Evolutionary conservation across 2,113 vertebrate species (phyloP).

Genomic region (Grammomys surdaster): DNA sequence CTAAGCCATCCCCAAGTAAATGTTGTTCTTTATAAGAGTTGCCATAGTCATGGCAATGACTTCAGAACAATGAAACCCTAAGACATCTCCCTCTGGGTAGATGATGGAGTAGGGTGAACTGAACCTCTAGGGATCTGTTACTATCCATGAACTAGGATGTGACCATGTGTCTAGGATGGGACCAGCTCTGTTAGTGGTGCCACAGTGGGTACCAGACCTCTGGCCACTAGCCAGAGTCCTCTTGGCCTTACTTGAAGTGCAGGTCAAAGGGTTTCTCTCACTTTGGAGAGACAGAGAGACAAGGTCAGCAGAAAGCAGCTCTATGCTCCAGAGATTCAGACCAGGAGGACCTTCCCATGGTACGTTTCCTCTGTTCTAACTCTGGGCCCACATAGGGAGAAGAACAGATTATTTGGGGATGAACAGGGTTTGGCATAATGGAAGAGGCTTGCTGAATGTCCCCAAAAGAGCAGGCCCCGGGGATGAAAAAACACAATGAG

Average conservation of each 20-base stretch:
- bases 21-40: no score
- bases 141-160: no score
- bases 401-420: background rate
- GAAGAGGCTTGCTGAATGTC: background rate
- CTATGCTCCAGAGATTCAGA: background rate
- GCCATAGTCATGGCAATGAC: no score
- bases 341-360: background rate
- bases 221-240: no score
- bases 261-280: background rate
- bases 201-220: background rate
- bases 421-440: background rate
- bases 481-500: no score
- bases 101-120: background rate
- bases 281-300: no score
- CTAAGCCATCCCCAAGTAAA: no score
- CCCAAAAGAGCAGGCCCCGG: background rate
- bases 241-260: background rate
- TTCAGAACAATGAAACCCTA: no score
- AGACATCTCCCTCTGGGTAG: background rate
- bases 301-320: background rate
- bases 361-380: background rate
- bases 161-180: background rate
- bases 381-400: background rate
- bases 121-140: background rate
- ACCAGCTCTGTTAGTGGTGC: background rate